phyloP scores from a whole-genome alignment of 2,113 vertebrate genomes.

The Neomonachus schauinslandi region DNA sequence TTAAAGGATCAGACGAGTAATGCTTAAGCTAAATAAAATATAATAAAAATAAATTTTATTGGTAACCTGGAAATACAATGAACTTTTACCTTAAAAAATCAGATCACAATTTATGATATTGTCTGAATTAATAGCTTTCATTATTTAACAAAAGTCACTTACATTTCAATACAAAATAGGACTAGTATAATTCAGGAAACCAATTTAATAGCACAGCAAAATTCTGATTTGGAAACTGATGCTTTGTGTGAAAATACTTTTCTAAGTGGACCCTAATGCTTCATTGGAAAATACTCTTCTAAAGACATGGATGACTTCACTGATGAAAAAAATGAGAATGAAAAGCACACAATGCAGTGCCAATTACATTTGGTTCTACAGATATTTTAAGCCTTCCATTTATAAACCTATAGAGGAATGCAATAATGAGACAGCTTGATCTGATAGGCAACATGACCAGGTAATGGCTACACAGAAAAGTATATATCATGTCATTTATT shows the following conservation, averaged over 20 bases:
- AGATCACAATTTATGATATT: background rate
- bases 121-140: constrained; percentile 13
- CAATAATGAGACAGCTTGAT: background rate
- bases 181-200: background rate
- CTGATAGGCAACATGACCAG: background rate
- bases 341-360: background rate
- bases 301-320: background rate
- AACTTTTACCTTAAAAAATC: background rate
- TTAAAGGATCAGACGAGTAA: background rate
- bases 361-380: constrained; percentile 8
- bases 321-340: background rate
- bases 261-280: background rate
- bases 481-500: background rate
- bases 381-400: constrained; percentile 44
- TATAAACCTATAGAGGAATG: constrained; percentile 7
- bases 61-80: background rate
- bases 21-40: constrained; percentile 12
- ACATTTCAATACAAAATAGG: background rate
- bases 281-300: background rate
- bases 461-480: background rate
- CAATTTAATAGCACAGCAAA: background rate
- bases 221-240: constrained; percentile 4
- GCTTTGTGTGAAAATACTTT: background rate
- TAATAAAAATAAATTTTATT: background rate
- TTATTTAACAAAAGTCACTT: constrained; percentile 3